Base-by-base conservation (phyloP, 2,888 invertebrate species). In the Apotomis turbidana region DNA sequence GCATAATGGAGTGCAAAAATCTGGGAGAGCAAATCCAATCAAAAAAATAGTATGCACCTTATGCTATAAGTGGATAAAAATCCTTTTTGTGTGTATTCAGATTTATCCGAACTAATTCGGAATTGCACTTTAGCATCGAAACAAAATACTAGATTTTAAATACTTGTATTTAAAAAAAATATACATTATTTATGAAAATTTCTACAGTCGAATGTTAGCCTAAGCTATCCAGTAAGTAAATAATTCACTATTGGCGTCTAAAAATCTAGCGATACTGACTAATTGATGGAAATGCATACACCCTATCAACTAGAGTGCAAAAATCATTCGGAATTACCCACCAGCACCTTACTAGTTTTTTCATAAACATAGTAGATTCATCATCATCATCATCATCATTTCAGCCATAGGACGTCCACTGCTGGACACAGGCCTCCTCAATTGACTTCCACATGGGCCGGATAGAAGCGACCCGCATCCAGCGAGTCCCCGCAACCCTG, bases 41-140 rank as follows among this genome's bases (percentile, higher is more conserved):
- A 38, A 58, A 58, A 27, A 58, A 58, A 58, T 27, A 27, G 2
- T 27, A 27, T 27, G 27, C 27, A 27, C 27, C 58, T 58, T 12
- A 58, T 38, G 38, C 58, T 36, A 58, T 41, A 58, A 12, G 10
- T 9, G n/a, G 9, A 38, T 38, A 58, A 41, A n/a, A 58, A 41
- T 58, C 38, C 3, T 58, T 38, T 58, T 58, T 36, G 5, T 12
- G 38, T 58, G 36, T 58, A 38, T 58, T 58, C 41, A 38, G 58
- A 58, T 38, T 58, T 58, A 58, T n/a, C 58, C 38, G 38, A 36
- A 38, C 58, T 5, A 58, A 58, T 58, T 58, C 38, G 58, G 57
- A 27, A 57, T 57, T 57, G 27, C 36, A 57, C 57, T 13, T 36
- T 36, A 27, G 27, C 57, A 57, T 27, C 27, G 36, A 57, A 57